These are phyloP conservation scores for Trinorchestia longiramus DNA, from an alignment of 1,140 invertebrate species.

Conservation along the genomic window DNA sequence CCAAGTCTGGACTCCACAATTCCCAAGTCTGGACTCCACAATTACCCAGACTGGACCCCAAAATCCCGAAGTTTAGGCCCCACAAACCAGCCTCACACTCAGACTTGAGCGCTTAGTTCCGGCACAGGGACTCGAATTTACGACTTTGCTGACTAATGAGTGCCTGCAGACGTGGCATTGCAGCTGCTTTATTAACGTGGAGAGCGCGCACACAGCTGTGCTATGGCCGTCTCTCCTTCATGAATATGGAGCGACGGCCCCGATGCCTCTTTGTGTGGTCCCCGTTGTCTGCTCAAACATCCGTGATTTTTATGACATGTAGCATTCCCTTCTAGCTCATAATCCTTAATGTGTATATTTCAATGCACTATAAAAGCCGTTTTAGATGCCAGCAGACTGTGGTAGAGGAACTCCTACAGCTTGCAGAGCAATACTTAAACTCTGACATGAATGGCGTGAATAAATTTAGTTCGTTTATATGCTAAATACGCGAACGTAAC, in stretches of 20 bases:
- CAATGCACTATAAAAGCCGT: too few species aligned
- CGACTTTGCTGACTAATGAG: slow-evolving; percentile 29
- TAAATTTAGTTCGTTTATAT: too few species aligned
- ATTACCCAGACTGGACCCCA: neutral
- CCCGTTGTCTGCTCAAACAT: neutral
- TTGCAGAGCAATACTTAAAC: too few species aligned
- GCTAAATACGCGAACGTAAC: too few species aligned
- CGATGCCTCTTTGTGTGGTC: neutral
- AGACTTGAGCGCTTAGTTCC: neutral
- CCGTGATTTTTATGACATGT: too few species aligned
- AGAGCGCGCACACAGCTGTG: neutral
- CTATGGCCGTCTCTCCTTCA: neutral
- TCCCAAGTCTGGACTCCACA: neutral
- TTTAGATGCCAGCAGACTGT: too few species aligned
- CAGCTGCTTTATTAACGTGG: neutral
- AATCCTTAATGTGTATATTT: too few species aligned
- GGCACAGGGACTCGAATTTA: neutral
- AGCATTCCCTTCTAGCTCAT: too few species aligned
- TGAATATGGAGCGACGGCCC: neutral
- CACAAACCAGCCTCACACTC: neutral
- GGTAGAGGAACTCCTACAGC: too few species aligned
- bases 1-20: neutral
- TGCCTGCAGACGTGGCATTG: neutral
- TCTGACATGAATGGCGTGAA: too few species aligned
- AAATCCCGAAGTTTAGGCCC: neutral